Base-by-base conservation (phyloP, 2,113 vertebrate genomes). In the Aptenodytes forsteri region DNA sequence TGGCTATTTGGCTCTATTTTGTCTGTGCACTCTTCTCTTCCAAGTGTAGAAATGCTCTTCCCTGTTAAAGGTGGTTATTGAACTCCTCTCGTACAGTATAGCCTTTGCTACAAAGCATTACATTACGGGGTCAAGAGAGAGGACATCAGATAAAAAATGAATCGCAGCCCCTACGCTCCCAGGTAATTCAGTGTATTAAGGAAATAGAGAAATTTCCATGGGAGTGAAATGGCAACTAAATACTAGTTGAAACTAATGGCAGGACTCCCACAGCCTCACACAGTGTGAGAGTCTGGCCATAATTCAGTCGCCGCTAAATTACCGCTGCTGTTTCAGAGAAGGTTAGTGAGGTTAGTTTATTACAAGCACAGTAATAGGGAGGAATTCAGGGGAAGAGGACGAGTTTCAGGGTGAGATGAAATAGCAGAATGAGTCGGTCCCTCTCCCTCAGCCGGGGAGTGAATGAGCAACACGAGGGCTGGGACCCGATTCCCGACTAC, bases 401-500 rank as follows among this genome's bases (percentile, higher is more conserved):
- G 5, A 52, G 44, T 44, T 83, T 78, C 62, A 49, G 76, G 64
- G 67, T 38, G 64, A 73, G 91, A 73, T 50, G 64, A 77, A 92
- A 66, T 0, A 92, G 72, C 23, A 52, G 26, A 77, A 59, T 0
- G 32, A 85, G 20, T 19, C 1, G 2, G 25, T 29, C 26, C n/a
- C 16, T 49, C 54, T 84, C 44, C 59, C 42, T 69, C 0, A 0
- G 40, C 27, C 0, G 0, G 67, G 36, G 32, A 77, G 36, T 10
- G 49, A 72, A 66, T 2, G 30, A 83, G 65, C 12, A 38, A 9
- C 36, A 12, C 1, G 4, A 10, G 49, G 52, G n/a, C 11, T 80
- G 66, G 81, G 73, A 70, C 38, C 47, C 3, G 6, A 46, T 38
- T 89, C 27, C 61, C 1, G 1, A 25, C 30, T 23, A 29, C 59